phyloP scores from a whole-genome alignment of 1,140 invertebrate genomes.

The Megalonaias nervosa region DNA sequence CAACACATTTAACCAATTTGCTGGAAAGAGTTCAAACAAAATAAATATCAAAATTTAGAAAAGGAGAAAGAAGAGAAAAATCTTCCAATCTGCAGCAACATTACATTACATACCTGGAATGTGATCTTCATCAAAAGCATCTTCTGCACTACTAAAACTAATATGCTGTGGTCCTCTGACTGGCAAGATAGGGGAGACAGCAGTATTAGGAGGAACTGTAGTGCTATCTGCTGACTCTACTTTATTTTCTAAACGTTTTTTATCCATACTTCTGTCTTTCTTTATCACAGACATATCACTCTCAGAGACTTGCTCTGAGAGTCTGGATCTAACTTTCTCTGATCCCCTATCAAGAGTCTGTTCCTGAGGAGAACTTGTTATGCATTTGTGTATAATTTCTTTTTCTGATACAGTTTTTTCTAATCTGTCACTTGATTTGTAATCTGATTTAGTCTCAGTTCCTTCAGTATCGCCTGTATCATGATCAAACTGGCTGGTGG shows the following conservation, averaged over 20 bases:
- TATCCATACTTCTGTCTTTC: too few relatives aligned
- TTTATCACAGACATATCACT: too few relatives aligned
- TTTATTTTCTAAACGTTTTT: too few relatives aligned
- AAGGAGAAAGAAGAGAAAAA: not conserved
- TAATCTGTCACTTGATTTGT: slow-evolving; percentile 1
- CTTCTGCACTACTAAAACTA: slow-evolving; percentile 34
- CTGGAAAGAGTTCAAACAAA: not conserved
- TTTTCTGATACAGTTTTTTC: slow-evolving; percentile 1
- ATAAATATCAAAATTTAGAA: not conserved
- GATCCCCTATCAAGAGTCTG: too few relatives aligned
- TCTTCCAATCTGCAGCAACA: not conserved
- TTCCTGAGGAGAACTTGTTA: too few relatives aligned
- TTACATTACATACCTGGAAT: slow-evolving; percentile 40
- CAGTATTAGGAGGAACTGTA: not conserved
- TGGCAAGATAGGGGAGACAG: slow-evolving; percentile 22
- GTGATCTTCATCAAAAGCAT: slow-evolving; percentile 48
- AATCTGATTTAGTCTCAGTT: slow-evolving; percentile 10
- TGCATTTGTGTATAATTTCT: too few relatives aligned
- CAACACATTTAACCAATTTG: too few relatives aligned
- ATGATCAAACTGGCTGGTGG: slow-evolving; percentile 1
- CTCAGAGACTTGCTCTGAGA: too few relatives aligned
- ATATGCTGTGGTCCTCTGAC: slow-evolving; percentile 22
- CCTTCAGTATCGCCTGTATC: not conserved
- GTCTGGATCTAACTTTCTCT: too few relatives aligned
- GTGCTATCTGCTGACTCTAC: too few relatives aligned